Percentiles rank a stretch among this genome's conserved stretches.
These are phyloP conservation scores for Paracyclopina nana DNA, from an alignment of 1,140 invertebrate species.

Conservation along the genomic window DNA sequence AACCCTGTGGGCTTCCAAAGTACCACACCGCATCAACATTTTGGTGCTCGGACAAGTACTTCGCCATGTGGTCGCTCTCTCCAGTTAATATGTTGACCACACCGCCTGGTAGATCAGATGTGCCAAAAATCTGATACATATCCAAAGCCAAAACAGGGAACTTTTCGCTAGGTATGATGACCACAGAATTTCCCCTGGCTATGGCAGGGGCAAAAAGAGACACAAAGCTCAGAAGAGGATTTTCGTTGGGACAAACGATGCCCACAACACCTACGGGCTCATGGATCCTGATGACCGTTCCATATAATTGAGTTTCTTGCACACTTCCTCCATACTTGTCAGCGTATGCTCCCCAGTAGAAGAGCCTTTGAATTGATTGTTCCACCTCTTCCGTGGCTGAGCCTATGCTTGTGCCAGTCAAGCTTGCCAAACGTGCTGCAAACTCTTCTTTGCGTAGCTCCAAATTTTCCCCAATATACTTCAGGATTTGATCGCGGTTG, in stretches of 20 bases:
- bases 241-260: conserved; percentile 29
- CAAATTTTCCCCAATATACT: conserved; percentile 32
- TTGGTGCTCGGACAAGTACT: conserved; percentile 29
- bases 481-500: conserved; percentile 32
- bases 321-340: conserved; percentile 30
- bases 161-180: conserved; percentile 30
- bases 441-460: background rate
- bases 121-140: conserved; percentile 32
- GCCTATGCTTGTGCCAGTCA: conserved; percentile 23
- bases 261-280: conserved; percentile 33
- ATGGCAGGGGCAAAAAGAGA: conserved; percentile 30
- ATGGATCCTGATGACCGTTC: conserved; percentile 27
- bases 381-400: conserved; percentile 26
- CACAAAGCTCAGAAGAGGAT: conserved; percentile 29
- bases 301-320: conserved; percentile 31
- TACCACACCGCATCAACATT: conserved; percentile 30
- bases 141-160: conserved; percentile 27
- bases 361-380: conserved; percentile 26
- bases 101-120: conserved; percentile 31
- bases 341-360: conserved; percentile 30
- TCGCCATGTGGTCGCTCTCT: conserved; percentile 27
- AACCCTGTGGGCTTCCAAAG: conserved; percentile 23
- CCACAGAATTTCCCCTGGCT: conserved; percentile 29
- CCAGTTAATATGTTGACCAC: conserved; percentile 34
- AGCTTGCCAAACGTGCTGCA: conserved; percentile 6